A percentile compares a stretch with the other conserved stretches of the same genome.
Evolutionary conservation across 2,797 vertebrate genomes (phyloP).

Genomic region (Aplochiton taeniatus): DNA sequence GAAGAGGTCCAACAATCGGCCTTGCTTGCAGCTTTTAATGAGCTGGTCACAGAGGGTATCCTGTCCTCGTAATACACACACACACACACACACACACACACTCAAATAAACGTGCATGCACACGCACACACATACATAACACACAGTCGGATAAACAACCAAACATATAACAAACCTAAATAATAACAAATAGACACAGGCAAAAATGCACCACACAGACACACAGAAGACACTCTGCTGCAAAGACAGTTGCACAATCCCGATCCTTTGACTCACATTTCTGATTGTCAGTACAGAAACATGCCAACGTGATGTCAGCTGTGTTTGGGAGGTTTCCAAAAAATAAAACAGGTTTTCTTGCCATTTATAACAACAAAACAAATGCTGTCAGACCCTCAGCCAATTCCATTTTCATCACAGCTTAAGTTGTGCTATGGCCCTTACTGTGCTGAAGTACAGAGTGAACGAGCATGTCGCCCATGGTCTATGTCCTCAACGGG

Average conservation of each 20-base stretch:
- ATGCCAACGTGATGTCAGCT: slow-evolving; percentile 30
- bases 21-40: slow-evolving; percentile 73
- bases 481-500: slow-evolving; percentile 53
- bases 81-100: slow-evolving; percentile 18
- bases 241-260: slow-evolving; percentile 38
- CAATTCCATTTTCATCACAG: slow-evolving; percentile 54
- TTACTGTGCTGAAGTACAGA: slow-evolving; percentile 45
- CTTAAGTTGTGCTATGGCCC: too few species aligned
- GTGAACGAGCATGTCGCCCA: slow-evolving; percentile 42
- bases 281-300: slow-evolving; percentile 15
- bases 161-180: background rate
- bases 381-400: too few species aligned
- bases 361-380: too few species aligned
- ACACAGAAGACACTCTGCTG: slow-evolving; percentile 33
- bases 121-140: slow-evolving; percentile 6
- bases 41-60: slow-evolving; percentile 63
- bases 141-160: slow-evolving; percentile 30
- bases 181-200: slow-evolving; percentile 1
- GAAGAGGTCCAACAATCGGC: slow-evolving; percentile 52
- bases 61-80: slow-evolving; percentile 56
- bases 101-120: slow-evolving; percentile 6
- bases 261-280: slow-evolving; percentile 47
- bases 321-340: too few species aligned
- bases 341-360: too few species aligned
- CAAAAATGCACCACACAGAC: slow-evolving; percentile 15